These are phyloP conservation scores for Acrossocheilus wenchowensis DNA, from an alignment of 2,797 vertebrate species.

Conservation along the genomic window DNA sequence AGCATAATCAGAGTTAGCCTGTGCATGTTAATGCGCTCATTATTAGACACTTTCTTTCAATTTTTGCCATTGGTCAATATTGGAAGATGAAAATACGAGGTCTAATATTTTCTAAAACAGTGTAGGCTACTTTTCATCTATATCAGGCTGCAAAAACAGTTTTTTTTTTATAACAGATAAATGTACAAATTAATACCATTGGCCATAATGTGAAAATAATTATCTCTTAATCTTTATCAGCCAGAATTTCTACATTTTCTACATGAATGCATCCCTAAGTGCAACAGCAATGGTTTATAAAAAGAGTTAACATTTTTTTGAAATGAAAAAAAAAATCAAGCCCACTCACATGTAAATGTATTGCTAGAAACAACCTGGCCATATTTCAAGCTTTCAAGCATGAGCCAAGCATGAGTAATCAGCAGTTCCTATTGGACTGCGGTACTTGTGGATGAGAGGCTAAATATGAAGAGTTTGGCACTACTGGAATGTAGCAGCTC, in stretches of 20 bases:
- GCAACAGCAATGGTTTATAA: background rate
- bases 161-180: background rate
- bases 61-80: background rate
- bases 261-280: background rate
- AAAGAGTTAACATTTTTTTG: background rate
- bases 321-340: background rate
- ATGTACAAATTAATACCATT: background rate
- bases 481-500: conserved; percentile 20
- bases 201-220: background rate
- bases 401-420: conserved; percentile 49
- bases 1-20: background rate
- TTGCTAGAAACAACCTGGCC: conserved; percentile 30
- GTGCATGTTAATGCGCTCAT: background rate
- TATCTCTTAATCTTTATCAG: background rate
- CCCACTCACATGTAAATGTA: conserved; percentile 19
- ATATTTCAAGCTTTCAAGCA: conserved; percentile 27
- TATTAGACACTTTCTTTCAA: background rate
- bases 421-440: conserved; percentile 3
- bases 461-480: conserved; percentile 36
- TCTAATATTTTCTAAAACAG: background rate
- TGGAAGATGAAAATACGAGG: background rate
- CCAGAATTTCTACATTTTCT: background rate
- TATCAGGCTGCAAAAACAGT: background rate
- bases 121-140: background rate
- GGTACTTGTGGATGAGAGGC: conserved; percentile 1